Conservation (phyloP, 2,113 vertebrate species). For the Oncorhynchus mykiss region DNA sequence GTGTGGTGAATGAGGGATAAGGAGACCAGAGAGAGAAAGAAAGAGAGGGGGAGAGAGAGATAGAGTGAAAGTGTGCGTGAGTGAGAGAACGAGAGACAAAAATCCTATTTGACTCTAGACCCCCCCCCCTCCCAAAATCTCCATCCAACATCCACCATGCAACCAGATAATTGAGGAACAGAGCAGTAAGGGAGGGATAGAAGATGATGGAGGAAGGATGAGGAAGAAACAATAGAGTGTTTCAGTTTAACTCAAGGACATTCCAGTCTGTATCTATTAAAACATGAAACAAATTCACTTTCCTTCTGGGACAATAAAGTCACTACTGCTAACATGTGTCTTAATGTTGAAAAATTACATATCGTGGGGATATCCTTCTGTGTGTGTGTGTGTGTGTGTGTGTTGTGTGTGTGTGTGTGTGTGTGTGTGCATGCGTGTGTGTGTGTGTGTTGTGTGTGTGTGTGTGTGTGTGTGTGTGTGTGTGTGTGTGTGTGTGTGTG, state of each 20-base stretch:
- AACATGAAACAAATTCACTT: not conserved
- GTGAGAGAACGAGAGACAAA: slow-evolving; percentile 2
- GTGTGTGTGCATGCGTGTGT: not conserved
- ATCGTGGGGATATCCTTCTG: not conserved
- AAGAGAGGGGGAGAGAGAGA: not conserved
- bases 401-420: not conserved
- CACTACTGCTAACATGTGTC: slow-evolving; percentile 9
- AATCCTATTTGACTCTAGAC: slow-evolving; percentile 55
- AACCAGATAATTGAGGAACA: not conserved
- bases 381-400: too few relatives aligned
- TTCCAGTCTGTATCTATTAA: not conserved
- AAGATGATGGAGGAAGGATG: slow-evolving; percentile 13
- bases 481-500: not conserved
- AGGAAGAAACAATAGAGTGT: slow-evolving; percentile 27
- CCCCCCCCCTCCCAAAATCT: slow-evolving; percentile 49
- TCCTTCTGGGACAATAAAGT: too few relatives aligned
- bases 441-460: not conserved
- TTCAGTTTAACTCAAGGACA: slow-evolving; percentile 5
- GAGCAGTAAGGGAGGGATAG: not conserved
- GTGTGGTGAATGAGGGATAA: too few relatives aligned
- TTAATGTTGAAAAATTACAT: slow-evolving; percentile 13
- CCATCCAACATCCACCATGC: not conserved
- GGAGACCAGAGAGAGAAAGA: not conserved
- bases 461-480: too few relatives aligned
- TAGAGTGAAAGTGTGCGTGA: not conserved